These are phyloP conservation scores for Chrysoperla carnea DNA, from an alignment of 1,140 invertebrate genomes.

Conservation along the genomic window DNA sequence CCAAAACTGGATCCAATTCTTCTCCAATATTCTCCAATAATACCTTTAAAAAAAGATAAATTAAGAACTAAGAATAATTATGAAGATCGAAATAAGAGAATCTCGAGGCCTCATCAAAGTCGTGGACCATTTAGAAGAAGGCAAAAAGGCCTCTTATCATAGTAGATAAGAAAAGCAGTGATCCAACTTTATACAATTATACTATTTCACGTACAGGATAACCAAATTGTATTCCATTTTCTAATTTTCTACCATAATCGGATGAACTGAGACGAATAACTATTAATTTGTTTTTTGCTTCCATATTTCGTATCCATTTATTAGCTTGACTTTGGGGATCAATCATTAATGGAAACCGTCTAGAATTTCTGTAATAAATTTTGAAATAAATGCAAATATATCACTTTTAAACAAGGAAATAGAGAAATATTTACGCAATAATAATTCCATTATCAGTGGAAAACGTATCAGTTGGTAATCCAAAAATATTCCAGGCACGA, in stretches of 20 bases:
- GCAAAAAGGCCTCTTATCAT: too few relatives aligned
- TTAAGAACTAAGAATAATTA: too few relatives aligned
- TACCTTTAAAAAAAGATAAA: constrained; percentile 40
- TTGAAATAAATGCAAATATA: neutral
- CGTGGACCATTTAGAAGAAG: too few relatives aligned
- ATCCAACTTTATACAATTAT: too few relatives aligned
- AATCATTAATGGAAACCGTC: constrained; percentile 83
- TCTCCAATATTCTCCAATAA: constrained; percentile 76
- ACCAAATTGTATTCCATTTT: constrained; percentile 88
- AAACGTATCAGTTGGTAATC: constrained; percentile 74
- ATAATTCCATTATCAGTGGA: constrained; percentile 89
- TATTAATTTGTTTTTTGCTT: constrained; percentile 69
- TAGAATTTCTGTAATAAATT: constrained; percentile 40
- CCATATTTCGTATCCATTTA: constrained; percentile 89
- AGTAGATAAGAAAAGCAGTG: too few relatives aligned
- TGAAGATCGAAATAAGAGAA: too few relatives aligned
- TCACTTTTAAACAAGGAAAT: neutral
- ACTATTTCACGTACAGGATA: constrained; percentile 55
- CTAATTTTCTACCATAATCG: constrained; percentile 71
- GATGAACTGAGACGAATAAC: constrained; percentile 63
- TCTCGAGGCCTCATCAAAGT: too few relatives aligned
- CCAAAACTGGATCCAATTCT: constrained; percentile 77
- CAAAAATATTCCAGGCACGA: constrained; percentile 80
- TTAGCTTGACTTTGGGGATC: constrained; percentile 91
- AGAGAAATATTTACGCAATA: constrained; percentile 36